Base-by-base conservation (phyloP, 2,888 invertebrate genomes). In the Biston stratarius region DNA sequence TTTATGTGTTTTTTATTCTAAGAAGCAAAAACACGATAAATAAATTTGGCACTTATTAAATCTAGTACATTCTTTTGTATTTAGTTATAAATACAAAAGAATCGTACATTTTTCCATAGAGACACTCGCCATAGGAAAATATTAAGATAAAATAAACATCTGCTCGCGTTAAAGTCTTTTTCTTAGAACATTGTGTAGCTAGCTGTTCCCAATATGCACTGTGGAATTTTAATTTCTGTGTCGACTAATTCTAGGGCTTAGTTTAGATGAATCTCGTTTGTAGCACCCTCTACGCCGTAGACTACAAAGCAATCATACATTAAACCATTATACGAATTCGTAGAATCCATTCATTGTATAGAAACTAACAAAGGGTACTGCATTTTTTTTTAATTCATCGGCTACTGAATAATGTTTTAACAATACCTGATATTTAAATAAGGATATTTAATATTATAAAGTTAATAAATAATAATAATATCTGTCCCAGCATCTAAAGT, bases 91-190 rank as follows among this genome's bases (percentile, higher is more conserved):
- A n/a, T n/a, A n/a, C n/a, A n/a, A n/a, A n/a, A n/a, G n/a, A n/a
- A n/a, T n/a, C n/a, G n/a, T n/a, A n/a, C 5, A n/a, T n/a, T 5
- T n/a, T 33, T 9, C 3, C 24, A 48, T 24, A 48, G 36, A 5
- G 36, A 11, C 6, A 14, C 14, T 14, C 5, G 9, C 24, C 7
- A 8, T 10, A 6, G 34, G 51, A n/a, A 51, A n/a, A 34, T 5
- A 34, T 6, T 7, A 9, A 33, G 9, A 12, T 34, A 11, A 34
- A 40, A 12, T n/a, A 36, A 49, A 45, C 52, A 36, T 52, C 34
- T 15, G 52, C 15, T 52, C 67, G 10, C 67, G 61, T 66, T 52
- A 57, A 66, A 61, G 12, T 66, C 57, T 47, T 61, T 24, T 52
- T 61, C 51, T 49, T 48, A 44, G 42, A 58, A 36, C 38, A 34